Conservation (phyloP, 2,113 vertebrate species). For the Procapra przewalskii region DNA sequence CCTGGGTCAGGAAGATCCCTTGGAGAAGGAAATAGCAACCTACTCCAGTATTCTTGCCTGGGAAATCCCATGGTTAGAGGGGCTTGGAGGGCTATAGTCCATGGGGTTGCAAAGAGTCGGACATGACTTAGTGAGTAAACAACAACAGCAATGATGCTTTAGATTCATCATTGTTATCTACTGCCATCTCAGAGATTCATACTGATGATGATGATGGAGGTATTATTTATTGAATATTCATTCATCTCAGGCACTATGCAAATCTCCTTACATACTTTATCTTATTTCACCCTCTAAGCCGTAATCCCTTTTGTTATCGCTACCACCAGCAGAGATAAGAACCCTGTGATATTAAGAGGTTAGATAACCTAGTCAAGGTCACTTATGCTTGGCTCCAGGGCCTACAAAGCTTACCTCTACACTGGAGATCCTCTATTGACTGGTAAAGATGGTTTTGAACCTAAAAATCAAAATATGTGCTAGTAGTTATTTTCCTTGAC, state of each 20-base stretch:
- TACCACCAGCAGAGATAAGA: background rate
- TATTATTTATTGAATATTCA: background rate
- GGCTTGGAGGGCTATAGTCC: background rate
- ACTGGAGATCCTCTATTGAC: background rate
- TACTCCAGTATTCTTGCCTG: background rate
- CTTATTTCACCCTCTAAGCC: background rate
- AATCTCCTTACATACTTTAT: background rate
- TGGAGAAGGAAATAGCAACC: background rate
- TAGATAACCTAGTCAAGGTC: background rate
- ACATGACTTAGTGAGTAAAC: background rate
- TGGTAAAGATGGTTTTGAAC: background rate
- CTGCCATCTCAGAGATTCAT: background rate
- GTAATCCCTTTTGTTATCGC: background rate
- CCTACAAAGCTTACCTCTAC: background rate
- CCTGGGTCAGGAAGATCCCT: background rate
- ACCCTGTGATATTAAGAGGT: background rate
- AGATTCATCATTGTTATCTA: background rate
- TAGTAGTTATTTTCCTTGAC: background rate
- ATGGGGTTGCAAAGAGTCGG: background rate
- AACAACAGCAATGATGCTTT: background rate
- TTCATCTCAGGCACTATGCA: background rate
- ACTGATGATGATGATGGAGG: background rate
- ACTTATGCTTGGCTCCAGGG: background rate
- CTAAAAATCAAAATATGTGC: background rate
- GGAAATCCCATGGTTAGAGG: background rate